These are phyloP conservation scores for Plagiodera versicolora DNA, from an alignment of 2,888 invertebrate species.

Conservation along the genomic window DNA sequence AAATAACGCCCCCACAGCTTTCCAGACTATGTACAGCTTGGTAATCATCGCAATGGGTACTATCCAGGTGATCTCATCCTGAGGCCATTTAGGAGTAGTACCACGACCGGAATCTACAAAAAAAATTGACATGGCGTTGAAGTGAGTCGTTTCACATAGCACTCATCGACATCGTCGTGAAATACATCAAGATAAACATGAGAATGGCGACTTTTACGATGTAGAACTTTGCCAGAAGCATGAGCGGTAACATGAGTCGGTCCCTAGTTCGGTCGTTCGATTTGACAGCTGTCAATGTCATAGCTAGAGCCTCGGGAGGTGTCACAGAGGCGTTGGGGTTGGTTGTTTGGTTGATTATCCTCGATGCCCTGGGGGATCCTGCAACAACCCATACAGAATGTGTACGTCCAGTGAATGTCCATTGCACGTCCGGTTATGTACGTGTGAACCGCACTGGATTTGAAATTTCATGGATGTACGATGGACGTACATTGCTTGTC, in stretches of 20 bases:
- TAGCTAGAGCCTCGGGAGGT: background rate
- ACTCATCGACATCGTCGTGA: conserved; percentile 11
- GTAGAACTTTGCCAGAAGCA: conserved; percentile 4
- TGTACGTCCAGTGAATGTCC: too few species aligned
- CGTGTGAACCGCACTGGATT: too few species aligned
- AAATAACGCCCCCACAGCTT: conserved; percentile 13
- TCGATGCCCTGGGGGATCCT: too few species aligned
- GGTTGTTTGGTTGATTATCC: background rate
- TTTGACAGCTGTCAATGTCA: background rate
- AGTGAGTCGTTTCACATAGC: background rate
- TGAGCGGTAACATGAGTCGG: conserved; percentile 3
- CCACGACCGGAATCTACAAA: conserved; percentile 6
- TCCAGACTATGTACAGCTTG: conserved; percentile 22
- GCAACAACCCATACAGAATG: too few species aligned
- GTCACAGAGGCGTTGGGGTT: background rate
- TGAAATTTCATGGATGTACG: too few species aligned
- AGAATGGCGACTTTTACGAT: conserved; percentile 4
- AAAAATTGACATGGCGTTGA: background rate
- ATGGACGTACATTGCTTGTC: too few species aligned
- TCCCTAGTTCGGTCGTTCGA: background rate
- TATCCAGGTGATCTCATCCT: conserved; percentile 18
- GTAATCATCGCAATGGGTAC: conserved; percentile 22
- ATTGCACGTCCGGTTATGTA: too few species aligned
- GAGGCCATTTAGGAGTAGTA: background rate
- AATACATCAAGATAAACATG: conserved; percentile 11